Evolutionary conservation across 2,113 vertebrate species (phyloP).

Genomic region (Lipophrys pholis): DNA sequence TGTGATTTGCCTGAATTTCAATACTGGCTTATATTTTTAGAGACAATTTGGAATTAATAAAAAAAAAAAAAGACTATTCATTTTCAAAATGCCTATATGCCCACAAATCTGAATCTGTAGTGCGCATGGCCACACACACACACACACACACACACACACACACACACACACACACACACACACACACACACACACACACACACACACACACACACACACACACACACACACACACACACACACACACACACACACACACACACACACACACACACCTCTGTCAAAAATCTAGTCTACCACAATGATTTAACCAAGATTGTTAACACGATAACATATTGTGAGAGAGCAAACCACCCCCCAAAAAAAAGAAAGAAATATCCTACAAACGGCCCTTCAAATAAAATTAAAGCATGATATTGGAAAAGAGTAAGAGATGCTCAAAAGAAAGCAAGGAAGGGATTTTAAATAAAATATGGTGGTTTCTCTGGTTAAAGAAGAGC

Average conservation of each 20-base stretch:
- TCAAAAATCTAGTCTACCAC: conserved; percentile 91
- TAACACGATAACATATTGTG: conserved; percentile 93
- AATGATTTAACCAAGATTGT: conserved; percentile 92
- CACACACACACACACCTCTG: no score
- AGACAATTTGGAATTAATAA: conserved; percentile 43
- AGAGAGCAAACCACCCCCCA: conserved; percentile 91
- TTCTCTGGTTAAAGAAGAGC: conserved; percentile 54
- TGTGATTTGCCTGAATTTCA: conserved; percentile 29
- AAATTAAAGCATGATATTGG: conserved; percentile 80
- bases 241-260: no score
- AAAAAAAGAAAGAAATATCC: conserved; percentile 79
- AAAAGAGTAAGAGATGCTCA: conserved; percentile 30
- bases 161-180: no score
- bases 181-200: neutral
- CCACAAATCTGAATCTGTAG: conserved; percentile 34
- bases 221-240: conserved; percentile 31
- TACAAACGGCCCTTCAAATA: conserved; percentile 86
- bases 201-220: conserved; percentile 38
- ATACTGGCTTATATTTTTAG: conserved; percentile 38
- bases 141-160: no score
- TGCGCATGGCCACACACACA: no score
- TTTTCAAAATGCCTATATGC: conserved; percentile 25
- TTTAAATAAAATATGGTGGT: conserved; percentile 37
- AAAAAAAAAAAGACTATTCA: conserved; percentile 29
- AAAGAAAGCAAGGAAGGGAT: conserved; percentile 37